A percentile compares a stretch with the other conserved stretches of the same genome.
Conservation (phyloP, 2,888 invertebrate genomes). For the Scrobipalpa costella region DNA sequence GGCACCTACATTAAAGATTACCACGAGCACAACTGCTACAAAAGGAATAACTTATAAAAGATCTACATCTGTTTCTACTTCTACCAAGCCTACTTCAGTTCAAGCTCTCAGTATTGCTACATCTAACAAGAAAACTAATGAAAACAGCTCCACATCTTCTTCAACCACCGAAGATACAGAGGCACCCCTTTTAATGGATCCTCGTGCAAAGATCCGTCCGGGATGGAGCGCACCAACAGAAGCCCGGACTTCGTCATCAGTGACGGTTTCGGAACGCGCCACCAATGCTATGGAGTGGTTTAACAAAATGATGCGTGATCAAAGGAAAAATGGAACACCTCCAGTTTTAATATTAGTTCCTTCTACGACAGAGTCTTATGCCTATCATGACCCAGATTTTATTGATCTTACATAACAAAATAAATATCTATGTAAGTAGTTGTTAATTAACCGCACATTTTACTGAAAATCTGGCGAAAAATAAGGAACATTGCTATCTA, state of each 20-base stretch:
- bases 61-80: background rate
- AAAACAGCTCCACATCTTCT: background rate
- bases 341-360: background rate
- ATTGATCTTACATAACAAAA: background rate
- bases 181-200: conserved; percentile 6
- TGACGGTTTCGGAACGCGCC: conserved; percentile 21
- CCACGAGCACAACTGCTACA: background rate
- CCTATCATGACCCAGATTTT: background rate
- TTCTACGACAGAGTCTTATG: background rate
- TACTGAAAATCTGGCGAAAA: too few relatives aligned
- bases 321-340: background rate
- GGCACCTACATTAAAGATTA: background rate
- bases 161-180: background rate
- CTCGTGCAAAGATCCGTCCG: background rate
- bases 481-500: too few relatives aligned
- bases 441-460: too few relatives aligned
- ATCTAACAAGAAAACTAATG: background rate
- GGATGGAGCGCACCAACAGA: background rate
- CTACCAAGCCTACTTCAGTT: background rate
- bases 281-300: conserved; percentile 59
- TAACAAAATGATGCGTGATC: conserved; percentile 32
- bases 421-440: too few relatives aligned
- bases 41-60: background rate
- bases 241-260: background rate
- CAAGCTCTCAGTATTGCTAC: background rate